Conservation (phyloP, 1,140 invertebrate genomes). For the Eufriesea mexicana region DNA sequence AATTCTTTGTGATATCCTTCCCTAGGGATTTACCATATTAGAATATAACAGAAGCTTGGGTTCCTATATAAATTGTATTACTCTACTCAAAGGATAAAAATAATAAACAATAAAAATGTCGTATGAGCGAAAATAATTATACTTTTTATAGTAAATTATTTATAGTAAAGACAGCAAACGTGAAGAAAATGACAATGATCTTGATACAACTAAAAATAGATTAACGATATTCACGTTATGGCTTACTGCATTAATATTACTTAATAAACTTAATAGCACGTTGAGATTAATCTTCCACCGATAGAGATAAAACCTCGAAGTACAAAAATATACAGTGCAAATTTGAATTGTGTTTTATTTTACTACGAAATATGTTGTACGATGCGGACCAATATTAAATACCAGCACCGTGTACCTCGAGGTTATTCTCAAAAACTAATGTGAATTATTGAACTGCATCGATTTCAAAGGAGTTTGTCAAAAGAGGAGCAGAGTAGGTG, state of each 20-base stretch:
- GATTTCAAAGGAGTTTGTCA: constrained; percentile 15
- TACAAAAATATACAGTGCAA: not conserved
- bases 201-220: not conserved
- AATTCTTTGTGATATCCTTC: too few species aligned
- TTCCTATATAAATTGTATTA: too few species aligned
- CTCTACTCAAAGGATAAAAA: too few species aligned
- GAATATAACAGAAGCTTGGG: too few species aligned
- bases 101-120: not conserved
- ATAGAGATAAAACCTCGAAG: not conserved
- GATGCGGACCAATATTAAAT: not conserved
- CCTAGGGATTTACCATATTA: too few species aligned
- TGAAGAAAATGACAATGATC: not conserved
- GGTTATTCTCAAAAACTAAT: not conserved
- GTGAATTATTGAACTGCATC: constrained; percentile 5
- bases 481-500: constrained; percentile 3
- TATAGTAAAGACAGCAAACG: not conserved
- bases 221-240: not conserved
- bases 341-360: not conserved
- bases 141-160: too few species aligned
- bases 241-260: not conserved
- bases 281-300: not conserved
- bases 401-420: not conserved
- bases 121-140: not conserved
- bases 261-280: not conserved
- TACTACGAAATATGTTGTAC: not conserved